Percentiles rank a stretch among this genome's conserved stretches.
Evolutionary conservation across 1,140 invertebrate genomes (phyloP).

Genomic region (Pseudachorutes palmiensis): DNA sequence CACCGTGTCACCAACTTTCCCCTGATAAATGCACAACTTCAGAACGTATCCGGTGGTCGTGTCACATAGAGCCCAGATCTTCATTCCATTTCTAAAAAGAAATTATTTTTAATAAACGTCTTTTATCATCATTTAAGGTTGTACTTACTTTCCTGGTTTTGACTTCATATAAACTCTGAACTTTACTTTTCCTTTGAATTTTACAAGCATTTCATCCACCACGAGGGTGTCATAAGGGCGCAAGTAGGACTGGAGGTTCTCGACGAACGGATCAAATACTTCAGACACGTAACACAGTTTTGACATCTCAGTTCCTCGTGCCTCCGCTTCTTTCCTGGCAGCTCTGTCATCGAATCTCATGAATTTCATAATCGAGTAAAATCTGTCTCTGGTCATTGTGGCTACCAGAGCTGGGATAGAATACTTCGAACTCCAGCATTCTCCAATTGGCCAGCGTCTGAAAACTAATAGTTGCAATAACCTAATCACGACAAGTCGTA

Average conservation of each 20-base stretch:
- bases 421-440: not conserved
- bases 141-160: slow-evolving; percentile 32
- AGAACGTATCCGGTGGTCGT: not conserved
- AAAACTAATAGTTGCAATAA: not conserved
- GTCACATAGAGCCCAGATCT: slow-evolving; percentile 39
- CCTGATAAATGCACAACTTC: not conserved
- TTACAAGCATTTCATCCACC: slow-evolving; percentile 11
- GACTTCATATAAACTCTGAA: slow-evolving; percentile 16
- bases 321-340: not conserved
- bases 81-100: slow-evolving; percentile 16
- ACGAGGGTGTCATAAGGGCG: not conserved
- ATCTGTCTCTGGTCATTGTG: not conserved
- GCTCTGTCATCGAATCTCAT: not conserved
- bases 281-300: not conserved
- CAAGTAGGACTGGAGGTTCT: not conserved
- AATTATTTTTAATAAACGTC: slow-evolving; percentile 14
- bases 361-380: not conserved
- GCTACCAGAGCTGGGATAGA: not conserved
- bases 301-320: not conserved
- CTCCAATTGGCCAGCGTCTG: no score
- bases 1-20: not conserved
- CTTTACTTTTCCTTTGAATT: slow-evolving; percentile 1
- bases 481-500: not conserved
- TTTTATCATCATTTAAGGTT: not conserved
- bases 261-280: not conserved